These are phyloP conservation scores for Coranthus polyacanthus DNA, from an alignment of 2,797 vertebrate genomes.

Conservation along the genomic window DNA sequence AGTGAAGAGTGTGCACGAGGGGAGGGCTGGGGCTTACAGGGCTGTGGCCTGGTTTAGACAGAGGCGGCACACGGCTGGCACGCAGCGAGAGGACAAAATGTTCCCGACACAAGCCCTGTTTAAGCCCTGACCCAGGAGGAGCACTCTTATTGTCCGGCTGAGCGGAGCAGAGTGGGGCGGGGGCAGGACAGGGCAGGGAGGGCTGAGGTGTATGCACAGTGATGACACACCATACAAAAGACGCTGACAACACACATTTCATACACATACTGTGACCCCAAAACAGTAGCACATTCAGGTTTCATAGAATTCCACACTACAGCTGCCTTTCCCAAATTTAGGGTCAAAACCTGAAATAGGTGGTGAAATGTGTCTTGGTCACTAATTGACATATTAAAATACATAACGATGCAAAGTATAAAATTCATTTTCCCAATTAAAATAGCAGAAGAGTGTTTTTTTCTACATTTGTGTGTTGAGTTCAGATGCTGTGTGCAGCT, in stretches of 20 bases:
- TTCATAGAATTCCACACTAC: too few species aligned
- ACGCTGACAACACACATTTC: conserved; percentile 3
- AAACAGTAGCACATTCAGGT: too few species aligned
- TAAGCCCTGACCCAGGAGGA: conserved; percentile 53
- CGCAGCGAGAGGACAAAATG: conserved; percentile 73
- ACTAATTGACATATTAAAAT: too few species aligned
- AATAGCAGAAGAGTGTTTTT: too few species aligned
- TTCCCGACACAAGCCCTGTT: conserved; percentile 61
- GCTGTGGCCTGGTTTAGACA: conserved; percentile 51
- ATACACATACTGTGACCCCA: not conserved
- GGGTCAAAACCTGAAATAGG: too few species aligned
- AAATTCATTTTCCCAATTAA: too few species aligned
- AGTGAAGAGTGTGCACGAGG: not conserved
- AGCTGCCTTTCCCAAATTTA: too few species aligned
- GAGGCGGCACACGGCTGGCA: conserved; percentile 51
- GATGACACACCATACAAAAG: conserved; percentile 1
- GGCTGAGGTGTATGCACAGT: not conserved
- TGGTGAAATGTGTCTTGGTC: too few species aligned
- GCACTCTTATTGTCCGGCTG: conserved; percentile 43
- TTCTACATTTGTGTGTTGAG: too few species aligned
- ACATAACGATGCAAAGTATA: too few species aligned
- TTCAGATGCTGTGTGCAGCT: too few species aligned
- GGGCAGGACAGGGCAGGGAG: not conserved
- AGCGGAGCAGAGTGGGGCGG: not conserved
- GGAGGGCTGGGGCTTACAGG: conserved; percentile 21